These are phyloP conservation scores for Peromyscus melanophrys DNA, from an alignment of 2,797 vertebrate genomes.

Conservation along the genomic window DNA sequence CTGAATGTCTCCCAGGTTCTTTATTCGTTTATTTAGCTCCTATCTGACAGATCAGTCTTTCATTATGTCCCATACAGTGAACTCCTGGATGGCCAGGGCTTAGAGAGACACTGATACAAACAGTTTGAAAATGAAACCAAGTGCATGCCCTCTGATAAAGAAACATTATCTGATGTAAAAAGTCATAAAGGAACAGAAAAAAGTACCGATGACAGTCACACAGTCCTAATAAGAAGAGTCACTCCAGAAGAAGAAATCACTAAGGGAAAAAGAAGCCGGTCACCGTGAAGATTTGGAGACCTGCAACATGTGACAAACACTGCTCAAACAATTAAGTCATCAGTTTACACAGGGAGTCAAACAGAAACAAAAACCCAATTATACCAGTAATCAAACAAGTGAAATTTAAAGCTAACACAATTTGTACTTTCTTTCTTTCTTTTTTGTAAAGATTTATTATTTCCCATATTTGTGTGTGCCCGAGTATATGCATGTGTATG, in stretches of 20 bases:
- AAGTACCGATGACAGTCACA: not conserved
- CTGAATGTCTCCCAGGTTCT: not conserved
- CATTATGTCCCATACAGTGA: not conserved
- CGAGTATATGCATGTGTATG: not conserved
- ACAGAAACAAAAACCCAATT: not conserved
- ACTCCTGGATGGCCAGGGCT: not conserved
- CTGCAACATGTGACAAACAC: not conserved
- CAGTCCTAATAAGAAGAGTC: not conserved
- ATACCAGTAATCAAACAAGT: conserved; percentile 34
- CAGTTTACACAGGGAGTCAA: conserved; percentile 22
- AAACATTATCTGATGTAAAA: conserved; percentile 5
- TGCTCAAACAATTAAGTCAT: conserved; percentile 17
- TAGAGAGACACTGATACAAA: not conserved
- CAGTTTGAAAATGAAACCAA: conserved; percentile 34
- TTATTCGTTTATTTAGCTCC: not conserved
- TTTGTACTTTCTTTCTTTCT: not conserved
- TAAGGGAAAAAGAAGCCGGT: not conserved
- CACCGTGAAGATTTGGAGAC: conserved; percentile 25
- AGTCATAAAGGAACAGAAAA: conserved; percentile 43
- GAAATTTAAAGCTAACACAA: conserved; percentile 11
- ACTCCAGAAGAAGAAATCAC: not conserved
- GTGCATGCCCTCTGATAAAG: not conserved
- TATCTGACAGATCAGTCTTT: not conserved
- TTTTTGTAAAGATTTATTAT: not conserved
- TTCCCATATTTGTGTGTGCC: not conserved